Conservation (phyloP, 2,113 vertebrate genomes). For the Manacus vitellinus region DNA sequence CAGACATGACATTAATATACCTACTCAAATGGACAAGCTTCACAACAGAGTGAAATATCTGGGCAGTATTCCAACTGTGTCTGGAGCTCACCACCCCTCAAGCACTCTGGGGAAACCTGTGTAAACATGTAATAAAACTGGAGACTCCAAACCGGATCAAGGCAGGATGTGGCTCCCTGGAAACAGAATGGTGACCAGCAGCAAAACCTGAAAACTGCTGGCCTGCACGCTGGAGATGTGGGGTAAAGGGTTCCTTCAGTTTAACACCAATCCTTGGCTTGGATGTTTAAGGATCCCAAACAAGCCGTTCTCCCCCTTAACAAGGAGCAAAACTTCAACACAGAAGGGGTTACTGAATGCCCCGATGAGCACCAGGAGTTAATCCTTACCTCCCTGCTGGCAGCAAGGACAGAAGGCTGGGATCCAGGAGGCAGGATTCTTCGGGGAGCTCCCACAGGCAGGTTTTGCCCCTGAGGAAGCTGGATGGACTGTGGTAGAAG, state of each 20-base stretch:
- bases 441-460: conserved; percentile 89
- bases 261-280: not conserved
- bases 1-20: conserved; percentile 61
- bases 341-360: conserved; percentile 6
- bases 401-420: conserved; percentile 86
- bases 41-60: conserved; percentile 65
- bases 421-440: conserved; percentile 90
- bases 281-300: conserved; percentile 21
- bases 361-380: not conserved
- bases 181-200: conserved; percentile 51
- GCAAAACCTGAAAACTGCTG: conserved; percentile 31
- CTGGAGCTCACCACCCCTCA: conserved; percentile 60
- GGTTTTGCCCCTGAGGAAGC: conserved; percentile 93
- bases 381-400: conserved; percentile 88
- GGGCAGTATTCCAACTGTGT: conserved; percentile 60
- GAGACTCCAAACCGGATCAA: conserved; percentile 53
- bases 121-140: conserved; percentile 64
- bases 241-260: not conserved
- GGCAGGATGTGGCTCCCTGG: conserved; percentile 31
- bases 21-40: conserved; percentile 62
- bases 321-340: not conserved
- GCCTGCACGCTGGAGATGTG: not conserved
- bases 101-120: conserved; percentile 63
- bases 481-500: conserved; percentile 96
- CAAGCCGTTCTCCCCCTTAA: not conserved